Base-by-base conservation (phyloP, 2,113 vertebrate genomes). In the Dermatemys mawii region DNA sequence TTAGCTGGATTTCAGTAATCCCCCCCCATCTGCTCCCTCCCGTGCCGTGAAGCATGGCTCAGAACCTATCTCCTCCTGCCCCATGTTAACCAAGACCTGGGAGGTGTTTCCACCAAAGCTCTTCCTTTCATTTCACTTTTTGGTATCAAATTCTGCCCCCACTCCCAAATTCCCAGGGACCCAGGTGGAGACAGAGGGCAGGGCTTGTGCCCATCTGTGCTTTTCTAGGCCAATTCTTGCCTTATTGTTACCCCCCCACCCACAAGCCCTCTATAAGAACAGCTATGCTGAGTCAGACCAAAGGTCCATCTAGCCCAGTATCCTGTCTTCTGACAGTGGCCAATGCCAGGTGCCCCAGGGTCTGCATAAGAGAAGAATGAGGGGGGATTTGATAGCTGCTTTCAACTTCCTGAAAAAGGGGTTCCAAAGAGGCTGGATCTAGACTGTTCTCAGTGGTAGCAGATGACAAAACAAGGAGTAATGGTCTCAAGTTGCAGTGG, bases 1-100 rank as follows among this genome's bases (percentile, higher is more conserved):
- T 93, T 96, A 90, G 95, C 93, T 87, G 96, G 96, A 94, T 97
- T 96, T 95, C 84, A 92, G 83, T 97, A 97, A 97, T 95, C 95
- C 55, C 50, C 7, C 50, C 44, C 94, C 93, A 96, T 96, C 96
- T 98, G 96, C 87, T 96, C 94, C 89, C 38, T 21, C 48, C 8
- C 35, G 11, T 8, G 5, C 2, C 0, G 3, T 32, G 48, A 32
- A 50, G 16, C 27, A 13, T 0, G 26, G 16, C 79, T 81, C 48
- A 8, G 12, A 44, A 32, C 35, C 16, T 41, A 14, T 41, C 48
- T 50, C 46, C 48, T 5, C 11, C 26, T 27, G 10, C 67, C 53
- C 53, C 21, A 4, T 5, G 1, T 12, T 5, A 21, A 49, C 49
- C 48, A 35, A 13, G 21, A n/a, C 5, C 35, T 22, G 9, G 41